Evolutionary conservation across 2,113 vertebrate species (phyloP), one percentile per base, ranked within the genome.

Genomic region (Leptobrachium ailaonicum): DNA sequence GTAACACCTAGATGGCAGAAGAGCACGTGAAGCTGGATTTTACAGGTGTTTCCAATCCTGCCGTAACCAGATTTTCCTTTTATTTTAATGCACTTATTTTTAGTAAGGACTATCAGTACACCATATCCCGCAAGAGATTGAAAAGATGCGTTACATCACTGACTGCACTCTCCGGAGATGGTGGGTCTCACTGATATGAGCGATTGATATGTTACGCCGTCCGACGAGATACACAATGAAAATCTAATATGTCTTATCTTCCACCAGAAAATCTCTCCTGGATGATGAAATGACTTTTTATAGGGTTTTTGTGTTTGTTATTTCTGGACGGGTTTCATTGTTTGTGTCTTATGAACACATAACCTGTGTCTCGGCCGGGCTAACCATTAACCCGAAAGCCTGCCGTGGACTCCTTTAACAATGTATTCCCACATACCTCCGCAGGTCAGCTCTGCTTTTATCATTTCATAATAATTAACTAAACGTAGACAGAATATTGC

Each of bases 341-440:
- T 73, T 20, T 68, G 2, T 9, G 20, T 42, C 20, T 62, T 44
- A 41, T 74, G 63, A 79, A 12, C 44, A 6, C 20, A 41, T 44
- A 58, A 40, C 32, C 50, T 8, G 10, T 41, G 76, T 73, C 41
- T 13, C 7, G 20, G 2, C 2, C 1, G 42, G 85, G 82, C 89
- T 91, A 88, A 89, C 87, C 77, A 85, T 79, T 89, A 89, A 86
- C 89, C 77, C 75, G 42, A 83, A 84, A 83, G 47, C 84, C 85
- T 86, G 83, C 87, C 86, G 77, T 2, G 43, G 79, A 42, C 6
- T 2, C 13, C 75, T 82, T 84, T 75, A 82, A 84, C 79, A 77
- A 82, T 86, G 84, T 83, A 83, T 80, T 70, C 53, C 69, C 87
- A 69, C 80, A 41, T 12, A 56, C 20, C 76, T 71, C 66, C 72